Base-by-base conservation (phyloP, 2,888 invertebrate species). In the Seira musarum region DNA sequence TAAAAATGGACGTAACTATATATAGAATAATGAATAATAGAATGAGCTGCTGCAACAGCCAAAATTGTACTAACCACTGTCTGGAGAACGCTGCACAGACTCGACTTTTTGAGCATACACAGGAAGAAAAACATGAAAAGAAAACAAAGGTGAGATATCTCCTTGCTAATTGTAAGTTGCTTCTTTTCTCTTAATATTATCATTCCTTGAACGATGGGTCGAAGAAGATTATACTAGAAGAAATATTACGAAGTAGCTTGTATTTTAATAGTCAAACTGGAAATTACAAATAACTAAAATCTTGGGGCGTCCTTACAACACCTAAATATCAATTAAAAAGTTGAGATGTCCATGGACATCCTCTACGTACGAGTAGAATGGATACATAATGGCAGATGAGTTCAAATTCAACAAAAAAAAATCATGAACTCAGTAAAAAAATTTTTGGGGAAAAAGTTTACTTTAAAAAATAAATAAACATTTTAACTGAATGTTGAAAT, bases 41-140 rank as follows among this genome's bases (percentile, higher is more conserved):
- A 77, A 75, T 75, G 75, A 81, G 81, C 81, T 81, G 81, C 81
- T 81, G 81, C 81, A 49, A 80, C 80, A 80, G 80, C 80, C 82
- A 80, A 80, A 80, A 82, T 77, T 70, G 76, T 83, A 83, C 83
- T 83, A 83, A 83, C 81, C 83, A 83, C 81, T 83, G 80, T 83
- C 83, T 74, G 81, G 81, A 81, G 83, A 74, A 77, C 81, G 80
- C 77, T 83, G 83, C 81, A 74, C 76, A 68, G 82, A 82, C 79
- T 80, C 82, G 77, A 81, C 83, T 83, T 83, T 64, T 76, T 76
- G 76, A 69, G 76, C 67, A 80, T 49, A 71, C 70, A 49, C 22
- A 79, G 65, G 22, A 63, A 49, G 49, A 65, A 76, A 67, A 65
- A 63, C 70, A 80, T 35, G 71, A 74, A 77, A 70, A 70, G 57